Conservation (phyloP, 2,113 vertebrate genomes). For the Pungitius pungitius region DNA sequence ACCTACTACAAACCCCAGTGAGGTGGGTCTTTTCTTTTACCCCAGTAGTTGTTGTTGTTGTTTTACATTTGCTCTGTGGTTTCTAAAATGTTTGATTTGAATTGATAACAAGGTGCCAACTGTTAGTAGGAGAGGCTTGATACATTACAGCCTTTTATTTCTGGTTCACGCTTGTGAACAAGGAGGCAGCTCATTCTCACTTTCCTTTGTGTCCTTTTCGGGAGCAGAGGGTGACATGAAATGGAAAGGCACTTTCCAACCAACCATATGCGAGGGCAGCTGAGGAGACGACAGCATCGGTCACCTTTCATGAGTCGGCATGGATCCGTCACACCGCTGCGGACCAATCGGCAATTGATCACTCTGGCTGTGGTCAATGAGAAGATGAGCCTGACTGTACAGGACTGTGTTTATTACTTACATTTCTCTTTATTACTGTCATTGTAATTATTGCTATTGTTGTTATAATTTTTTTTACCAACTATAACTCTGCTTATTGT, state of each 20-base stretch:
- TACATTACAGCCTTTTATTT: too few relatives aligned
- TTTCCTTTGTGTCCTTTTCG: conserved; percentile 21
- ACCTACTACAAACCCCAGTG: conserved; percentile 82
- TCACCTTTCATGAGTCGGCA: conserved; percentile 70
- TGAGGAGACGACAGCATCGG: conserved; percentile 76
- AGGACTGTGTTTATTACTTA: conserved; percentile 82
- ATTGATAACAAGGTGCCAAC: neutral
- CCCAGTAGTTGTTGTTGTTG: neutral
- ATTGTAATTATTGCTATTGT: conserved; percentile 76
- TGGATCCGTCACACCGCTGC: conserved; percentile 82
- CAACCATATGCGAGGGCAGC: conserved; percentile 85
- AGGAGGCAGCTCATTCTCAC: neutral
- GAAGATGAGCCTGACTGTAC: conserved; percentile 74
- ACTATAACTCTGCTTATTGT: conserved; percentile 83
- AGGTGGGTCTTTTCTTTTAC: conserved; percentile 65
- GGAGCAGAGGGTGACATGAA: conserved; percentile 79
- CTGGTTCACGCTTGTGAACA: neutral
- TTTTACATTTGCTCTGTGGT: neutral
- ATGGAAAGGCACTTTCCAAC: conserved; percentile 81
- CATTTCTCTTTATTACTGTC: conserved; percentile 77
- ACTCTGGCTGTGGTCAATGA: conserved; percentile 57
- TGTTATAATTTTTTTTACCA: conserved; percentile 79
- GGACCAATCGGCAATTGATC: conserved; percentile 84
- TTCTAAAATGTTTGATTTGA: neutral
- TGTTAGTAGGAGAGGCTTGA: neutral